A percentile compares a stretch with the other conserved stretches of the same genome.
Conservation (phyloP, 2,113 vertebrate species). For the Eubucco bourcierii region DNA sequence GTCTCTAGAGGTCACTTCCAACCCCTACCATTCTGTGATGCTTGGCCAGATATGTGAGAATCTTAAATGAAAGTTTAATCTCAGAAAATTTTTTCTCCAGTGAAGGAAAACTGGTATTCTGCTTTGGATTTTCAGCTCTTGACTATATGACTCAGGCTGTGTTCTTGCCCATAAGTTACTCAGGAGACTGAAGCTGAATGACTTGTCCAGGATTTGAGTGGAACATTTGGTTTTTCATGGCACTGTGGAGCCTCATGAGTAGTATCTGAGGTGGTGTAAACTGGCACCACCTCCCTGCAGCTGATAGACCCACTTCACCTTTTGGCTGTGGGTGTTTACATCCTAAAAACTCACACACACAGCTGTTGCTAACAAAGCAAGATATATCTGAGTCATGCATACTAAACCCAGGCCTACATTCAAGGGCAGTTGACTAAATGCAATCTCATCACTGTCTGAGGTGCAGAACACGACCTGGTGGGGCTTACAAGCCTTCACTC, state of each 20-base stretch:
- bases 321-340: not conserved
- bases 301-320: rapidly evolving
- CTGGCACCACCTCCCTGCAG: not conserved
- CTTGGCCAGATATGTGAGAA: not conserved
- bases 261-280: not conserved
- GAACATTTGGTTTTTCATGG: not conserved
- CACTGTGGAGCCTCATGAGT: not conserved
- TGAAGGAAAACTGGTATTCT: not conserved
- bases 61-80: not conserved
- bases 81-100: not conserved
- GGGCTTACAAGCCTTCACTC: not conserved
- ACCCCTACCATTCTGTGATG: not conserved
- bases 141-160: not conserved
- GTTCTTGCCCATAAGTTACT: not conserved
- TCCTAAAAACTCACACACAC: not conserved
- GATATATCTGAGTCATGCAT: rapidly evolving
- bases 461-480: not conserved
- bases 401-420: not conserved
- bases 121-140: not conserved
- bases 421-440: not conserved
- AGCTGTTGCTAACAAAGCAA: not conserved
- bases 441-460: not conserved
- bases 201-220: not conserved
- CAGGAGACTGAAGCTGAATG: not conserved
- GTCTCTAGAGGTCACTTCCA: too few species aligned